phyloP scores from a whole-genome alignment of 2,113 vertebrate species.

The Orycteropus afer region DNA sequence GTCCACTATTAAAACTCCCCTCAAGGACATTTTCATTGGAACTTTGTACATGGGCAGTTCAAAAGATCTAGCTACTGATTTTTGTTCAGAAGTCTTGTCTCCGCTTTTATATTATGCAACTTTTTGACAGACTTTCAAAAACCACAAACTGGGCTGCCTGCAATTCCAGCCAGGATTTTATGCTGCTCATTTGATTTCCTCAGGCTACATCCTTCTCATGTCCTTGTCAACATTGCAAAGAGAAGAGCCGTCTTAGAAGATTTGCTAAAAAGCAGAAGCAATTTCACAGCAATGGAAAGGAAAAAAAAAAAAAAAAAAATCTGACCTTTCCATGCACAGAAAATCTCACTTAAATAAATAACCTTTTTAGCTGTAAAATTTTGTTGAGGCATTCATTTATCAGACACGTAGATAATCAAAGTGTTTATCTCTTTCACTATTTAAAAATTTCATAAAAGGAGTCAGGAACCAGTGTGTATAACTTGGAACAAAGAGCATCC shows the following conservation, averaged over 20 bases:
- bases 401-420: conserved; percentile 84
- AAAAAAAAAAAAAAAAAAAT: conserved; percentile 84
- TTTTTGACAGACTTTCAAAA: conserved; percentile 87
- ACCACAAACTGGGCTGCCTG: conserved; percentile 78
- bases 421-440: conserved; percentile 81
- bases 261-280: conserved; percentile 92
- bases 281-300: conserved; percentile 89
- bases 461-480: conserved; percentile 34
- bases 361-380: conserved; percentile 90
- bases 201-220: conserved; percentile 83
- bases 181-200: conserved; percentile 85
- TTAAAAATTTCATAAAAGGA: conserved; percentile 81
- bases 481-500: conserved; percentile 53
- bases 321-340: conserved; percentile 91
- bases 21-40: conserved; percentile 87
- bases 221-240: conserved; percentile 88
- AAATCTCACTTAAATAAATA: conserved; percentile 93
- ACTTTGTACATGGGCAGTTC: conserved; percentile 86
- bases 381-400: conserved; percentile 87
- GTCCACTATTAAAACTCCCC: conserved; percentile 86
- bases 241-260: conserved; percentile 87
- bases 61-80: conserved; percentile 86
- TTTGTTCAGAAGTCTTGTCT: conserved; percentile 86
- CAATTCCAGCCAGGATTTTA: conserved; percentile 82
- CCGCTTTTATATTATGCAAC: conserved; percentile 82